These are phyloP conservation scores for Spea hammondii DNA, from an alignment of 2,797 vertebrate genomes.

Conservation along the genomic window DNA sequence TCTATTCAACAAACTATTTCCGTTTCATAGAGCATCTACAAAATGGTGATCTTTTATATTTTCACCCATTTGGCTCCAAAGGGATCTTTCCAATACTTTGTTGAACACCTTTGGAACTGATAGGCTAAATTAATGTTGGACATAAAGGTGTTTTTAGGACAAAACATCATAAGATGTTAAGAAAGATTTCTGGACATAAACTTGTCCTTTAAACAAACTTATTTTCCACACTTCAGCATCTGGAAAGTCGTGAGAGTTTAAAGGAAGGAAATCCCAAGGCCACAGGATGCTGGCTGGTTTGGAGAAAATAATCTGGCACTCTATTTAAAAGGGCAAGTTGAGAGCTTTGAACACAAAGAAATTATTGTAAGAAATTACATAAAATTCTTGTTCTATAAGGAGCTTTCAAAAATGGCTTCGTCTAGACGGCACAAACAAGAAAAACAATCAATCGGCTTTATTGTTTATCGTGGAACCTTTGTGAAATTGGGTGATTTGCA, in stretches of 20 bases:
- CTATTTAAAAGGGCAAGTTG: constrained; percentile 19
- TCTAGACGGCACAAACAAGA: neutral
- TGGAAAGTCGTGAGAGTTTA: constrained; percentile 5
- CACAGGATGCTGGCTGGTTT: neutral
- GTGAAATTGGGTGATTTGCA: too few species aligned
- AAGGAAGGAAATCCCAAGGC: constrained; percentile 25
- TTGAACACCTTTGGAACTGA: too few species aligned
- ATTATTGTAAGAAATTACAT: constrained; percentile 22
- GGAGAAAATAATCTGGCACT: constrained; percentile 29
- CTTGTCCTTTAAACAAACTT: constrained; percentile 14
- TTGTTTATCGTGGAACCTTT: neutral
- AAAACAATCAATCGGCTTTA: constrained; percentile 26
- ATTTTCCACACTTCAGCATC: constrained; percentile 22
- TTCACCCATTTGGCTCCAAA: too few species aligned
- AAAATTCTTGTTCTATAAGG: constrained; percentile 35
- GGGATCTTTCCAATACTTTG: too few species aligned
- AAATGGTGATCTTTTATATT: too few species aligned
- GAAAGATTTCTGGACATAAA: neutral
- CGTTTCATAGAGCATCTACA: too few species aligned
- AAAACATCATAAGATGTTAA: neutral
- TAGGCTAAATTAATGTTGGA: too few species aligned
- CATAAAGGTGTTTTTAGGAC: too few species aligned
- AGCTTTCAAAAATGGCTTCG: constrained; percentile 9
- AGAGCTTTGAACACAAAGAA: constrained; percentile 21
- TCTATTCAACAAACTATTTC: too few species aligned